Conservation (phyloP, 2,797 vertebrate species). For the Acestrorhynchus altus region DNA sequence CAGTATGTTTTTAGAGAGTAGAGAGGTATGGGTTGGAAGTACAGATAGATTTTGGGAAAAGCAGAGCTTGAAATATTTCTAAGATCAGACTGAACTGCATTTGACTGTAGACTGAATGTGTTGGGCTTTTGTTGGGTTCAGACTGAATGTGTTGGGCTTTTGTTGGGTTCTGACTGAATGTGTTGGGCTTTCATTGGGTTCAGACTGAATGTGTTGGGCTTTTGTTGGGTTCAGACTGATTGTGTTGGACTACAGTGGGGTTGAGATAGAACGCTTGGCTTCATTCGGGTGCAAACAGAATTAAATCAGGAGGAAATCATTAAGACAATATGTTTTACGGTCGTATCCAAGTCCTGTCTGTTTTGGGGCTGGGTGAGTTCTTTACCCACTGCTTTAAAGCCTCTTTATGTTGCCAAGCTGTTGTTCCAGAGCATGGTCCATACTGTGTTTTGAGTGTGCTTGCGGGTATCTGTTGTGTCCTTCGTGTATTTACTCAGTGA, state of each 20-base stretch:
- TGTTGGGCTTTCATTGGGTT: neutral
- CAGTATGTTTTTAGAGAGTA: no score
- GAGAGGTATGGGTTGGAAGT: no score
- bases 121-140: no score
- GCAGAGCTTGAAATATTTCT: neutral
- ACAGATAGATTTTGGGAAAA: neutral
- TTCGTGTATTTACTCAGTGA: constrained; percentile 51
- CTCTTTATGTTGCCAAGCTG: constrained; percentile 17
- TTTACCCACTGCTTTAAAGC: neutral
- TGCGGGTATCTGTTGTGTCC: constrained; percentile 51
- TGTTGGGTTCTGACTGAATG: neutral
- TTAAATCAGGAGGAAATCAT: neutral
- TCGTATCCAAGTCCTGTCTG: neutral
- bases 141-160: neutral
- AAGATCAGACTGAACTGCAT: neutral
- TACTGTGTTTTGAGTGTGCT: constrained; percentile 26
- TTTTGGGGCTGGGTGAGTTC: neutral
- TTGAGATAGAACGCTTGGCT: no score
- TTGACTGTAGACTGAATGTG: neutral
- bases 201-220: neutral
- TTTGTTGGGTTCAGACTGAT: no score
- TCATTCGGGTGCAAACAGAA: no score
- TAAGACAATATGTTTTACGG: neutral
- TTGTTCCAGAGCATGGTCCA: constrained; percentile 13
- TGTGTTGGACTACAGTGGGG: no score